Evolutionary conservation across 1,140 invertebrate species (phyloP), one percentile per base, ranked within the genome.

Genomic region (Conus ventricosus): DNA sequence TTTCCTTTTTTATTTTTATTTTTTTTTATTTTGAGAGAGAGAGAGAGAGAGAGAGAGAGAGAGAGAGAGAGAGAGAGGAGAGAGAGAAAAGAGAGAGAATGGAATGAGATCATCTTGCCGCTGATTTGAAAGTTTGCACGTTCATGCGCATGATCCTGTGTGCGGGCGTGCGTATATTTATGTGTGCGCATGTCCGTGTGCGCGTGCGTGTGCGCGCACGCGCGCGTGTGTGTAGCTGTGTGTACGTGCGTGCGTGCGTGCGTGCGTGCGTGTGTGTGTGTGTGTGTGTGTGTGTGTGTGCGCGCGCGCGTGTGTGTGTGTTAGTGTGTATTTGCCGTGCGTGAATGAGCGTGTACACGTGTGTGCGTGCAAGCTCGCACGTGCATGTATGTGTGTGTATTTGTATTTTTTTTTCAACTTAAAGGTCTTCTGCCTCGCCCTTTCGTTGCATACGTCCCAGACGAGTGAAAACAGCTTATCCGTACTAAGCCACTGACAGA

Each of bases 281-380:
- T 81, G 80, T 54, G 80, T 81, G 80, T 81, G 80, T 81, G 80
- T 81, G 80, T 54, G 76, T 80, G 76, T 80, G 76, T 80, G 25
- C 6, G 76, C 51, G 17, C 6, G 76, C 51, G 76, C 20, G 51
- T 81, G 80, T 81, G 39, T 51, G 76, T 78, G 76, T 51, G 7
- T 25, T n/a, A n/a, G 39, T 78, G 76, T 23, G 39, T 51, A 6
- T 23, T n/a, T 51, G 25, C 17, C 23, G 39, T 78, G 76, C 39
- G 76, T 51, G 76, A 39, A 17, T 51, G 76, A 39, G 76, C 7
- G 6, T 78, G 76, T 51, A 51, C 51, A 25, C 17, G 76, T 8
- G 76, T 51, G 76, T 17, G 76, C 17, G 76, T 51, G 76, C 17
- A 25, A 4, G 76, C 39, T n/a, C 39, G 76, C 39, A 6, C 39